phyloP scores from a whole-genome alignment of 2,888 invertebrate species.

The Campaea margaritaria region DNA sequence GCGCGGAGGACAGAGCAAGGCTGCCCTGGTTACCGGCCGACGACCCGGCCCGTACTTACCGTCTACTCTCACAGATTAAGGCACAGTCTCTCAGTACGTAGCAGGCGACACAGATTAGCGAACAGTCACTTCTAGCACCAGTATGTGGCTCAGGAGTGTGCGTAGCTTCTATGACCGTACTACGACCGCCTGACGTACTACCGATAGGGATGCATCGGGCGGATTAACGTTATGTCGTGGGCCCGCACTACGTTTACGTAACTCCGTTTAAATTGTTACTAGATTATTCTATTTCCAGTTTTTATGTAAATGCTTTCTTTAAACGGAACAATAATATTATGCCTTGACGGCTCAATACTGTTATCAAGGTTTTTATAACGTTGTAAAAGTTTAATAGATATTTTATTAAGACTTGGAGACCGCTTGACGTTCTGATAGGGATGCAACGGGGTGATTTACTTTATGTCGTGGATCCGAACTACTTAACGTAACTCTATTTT shows the following conservation, averaged over 20 bases:
- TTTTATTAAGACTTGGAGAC: neutral
- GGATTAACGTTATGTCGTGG: conserved; percentile 55
- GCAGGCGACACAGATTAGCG: conserved; percentile 17
- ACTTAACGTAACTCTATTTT: conserved; percentile 37
- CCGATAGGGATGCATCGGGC: conserved; percentile 59
- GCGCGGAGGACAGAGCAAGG: conserved; percentile 85
- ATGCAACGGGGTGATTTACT: conserved; percentile 57
- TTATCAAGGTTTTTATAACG: conserved; percentile 17
- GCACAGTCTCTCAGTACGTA: conserved; percentile 17
- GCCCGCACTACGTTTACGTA: conserved; percentile 42
- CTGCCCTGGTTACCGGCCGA: conserved; percentile 82
- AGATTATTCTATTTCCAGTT: conserved; percentile 19
- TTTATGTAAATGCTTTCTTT: conserved; percentile 16
- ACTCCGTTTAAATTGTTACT: conserved; percentile 27
- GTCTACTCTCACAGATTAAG: conserved; percentile 25
- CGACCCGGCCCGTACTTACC: conserved; percentile 65
- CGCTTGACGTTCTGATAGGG: conserved; percentile 55
- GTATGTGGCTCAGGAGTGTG: conserved; percentile 36
- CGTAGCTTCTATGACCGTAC: conserved; percentile 54
- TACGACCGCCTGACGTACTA: conserved; percentile 48
- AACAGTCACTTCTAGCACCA: conserved; percentile 37
- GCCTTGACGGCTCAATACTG: conserved; percentile 6
- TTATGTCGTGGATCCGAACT: conserved; percentile 48
- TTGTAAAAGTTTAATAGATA: conserved; percentile 2
- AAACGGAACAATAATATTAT: neutral